These are phyloP conservation scores for Channallabes apus DNA, from an alignment of 2,797 vertebrate species.

Conservation along the genomic window DNA sequence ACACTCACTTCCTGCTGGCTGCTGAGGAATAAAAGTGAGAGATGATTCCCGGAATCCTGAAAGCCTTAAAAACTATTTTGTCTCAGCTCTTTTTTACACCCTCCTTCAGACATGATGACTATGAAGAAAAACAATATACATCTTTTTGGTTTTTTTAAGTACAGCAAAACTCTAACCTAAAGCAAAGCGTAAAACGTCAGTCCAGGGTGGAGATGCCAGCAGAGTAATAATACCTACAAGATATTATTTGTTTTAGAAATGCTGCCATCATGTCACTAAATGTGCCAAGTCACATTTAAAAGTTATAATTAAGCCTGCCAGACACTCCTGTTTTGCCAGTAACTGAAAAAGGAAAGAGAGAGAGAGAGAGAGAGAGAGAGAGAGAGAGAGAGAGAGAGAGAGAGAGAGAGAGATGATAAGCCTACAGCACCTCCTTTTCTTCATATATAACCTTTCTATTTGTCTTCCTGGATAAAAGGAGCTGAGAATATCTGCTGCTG, in stretches of 20 bases:
- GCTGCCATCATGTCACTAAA: not conserved
- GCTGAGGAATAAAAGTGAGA: not conserved
- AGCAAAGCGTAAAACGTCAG: not conserved
- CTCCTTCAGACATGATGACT: not conserved
- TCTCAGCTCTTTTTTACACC: not conserved
- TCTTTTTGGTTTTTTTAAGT: no score
- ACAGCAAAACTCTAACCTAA: not conserved
- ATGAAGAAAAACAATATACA: not conserved
- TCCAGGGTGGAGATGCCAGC: not conserved
- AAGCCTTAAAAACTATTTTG: not conserved
- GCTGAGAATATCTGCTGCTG: slow-evolving; percentile 44
- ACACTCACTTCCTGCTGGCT: slow-evolving; percentile 16
- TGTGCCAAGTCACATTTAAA: not conserved
- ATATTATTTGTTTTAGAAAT: not conserved
- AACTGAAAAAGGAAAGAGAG: not conserved
- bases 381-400: not conserved
- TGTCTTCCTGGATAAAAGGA: slow-evolving; percentile 58
- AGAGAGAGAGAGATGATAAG: slow-evolving; percentile 18
- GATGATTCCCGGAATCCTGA: slow-evolving; percentile 3
- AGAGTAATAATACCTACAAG: not conserved
- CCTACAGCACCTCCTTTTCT: slow-evolving; percentile 43
- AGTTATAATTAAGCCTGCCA: not conserved
- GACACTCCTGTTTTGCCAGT: slow-evolving; percentile 28
- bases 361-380: slow-evolving; percentile 6
- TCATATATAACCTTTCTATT: slow-evolving; percentile 49